A percentile compares a stretch with the other conserved stretches of the same genome.
phyloP scores from a whole-genome alignment of 2,797 vertebrate genomes.

The Lagodon rhomboides region DNA sequence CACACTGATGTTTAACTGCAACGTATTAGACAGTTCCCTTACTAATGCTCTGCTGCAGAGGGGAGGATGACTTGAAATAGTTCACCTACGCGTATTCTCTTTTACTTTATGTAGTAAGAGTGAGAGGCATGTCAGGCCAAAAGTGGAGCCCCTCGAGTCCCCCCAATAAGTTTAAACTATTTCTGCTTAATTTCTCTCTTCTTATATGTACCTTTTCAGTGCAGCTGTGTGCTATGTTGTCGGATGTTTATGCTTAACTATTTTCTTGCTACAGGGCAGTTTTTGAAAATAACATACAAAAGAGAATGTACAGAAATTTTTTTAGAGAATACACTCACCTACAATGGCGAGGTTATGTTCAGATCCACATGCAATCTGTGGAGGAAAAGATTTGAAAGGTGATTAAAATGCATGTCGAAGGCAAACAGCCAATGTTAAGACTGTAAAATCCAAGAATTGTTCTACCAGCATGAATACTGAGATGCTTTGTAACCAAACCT shows the following conservation, averaged over 20 bases:
- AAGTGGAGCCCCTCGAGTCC: slow-evolving; percentile 49
- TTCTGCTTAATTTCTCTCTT: slow-evolving; percentile 31
- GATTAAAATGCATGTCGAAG: slow-evolving; percentile 33
- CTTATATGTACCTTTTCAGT: slow-evolving; percentile 8
- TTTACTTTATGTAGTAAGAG: slow-evolving; percentile 25
- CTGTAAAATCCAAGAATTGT: slow-evolving; percentile 8
- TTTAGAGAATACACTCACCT: slow-evolving; percentile 85
- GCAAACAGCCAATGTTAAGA: slow-evolving; percentile 23
- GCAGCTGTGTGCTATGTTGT: slow-evolving; percentile 29
- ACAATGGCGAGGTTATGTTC: slow-evolving; percentile 95
- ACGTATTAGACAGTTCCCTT: slow-evolving; percentile 56
- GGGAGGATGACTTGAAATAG: slow-evolving; percentile 35
- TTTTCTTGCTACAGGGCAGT: not conserved
- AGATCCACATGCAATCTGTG: slow-evolving; percentile 93
- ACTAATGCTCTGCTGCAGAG: slow-evolving; percentile 31
- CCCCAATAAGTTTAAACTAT: slow-evolving; percentile 17
- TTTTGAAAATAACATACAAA: slow-evolving; percentile 1
- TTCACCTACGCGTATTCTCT: slow-evolving; percentile 42
- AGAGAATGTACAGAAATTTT: not conserved
- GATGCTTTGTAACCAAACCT: slow-evolving; percentile 35
- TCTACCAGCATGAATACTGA: slow-evolving; percentile 19
- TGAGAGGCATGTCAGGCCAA: slow-evolving; percentile 32
- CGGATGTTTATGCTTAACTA: slow-evolving; percentile 7
- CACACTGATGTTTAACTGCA: slow-evolving; percentile 60
- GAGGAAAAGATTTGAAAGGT: slow-evolving; percentile 50